Percentiles rank a stretch among this genome's conserved stretches.
These are phyloP conservation scores for Leptosomus discolor DNA, from an alignment of 2,113 vertebrate genomes.

Conservation along the genomic window DNA sequence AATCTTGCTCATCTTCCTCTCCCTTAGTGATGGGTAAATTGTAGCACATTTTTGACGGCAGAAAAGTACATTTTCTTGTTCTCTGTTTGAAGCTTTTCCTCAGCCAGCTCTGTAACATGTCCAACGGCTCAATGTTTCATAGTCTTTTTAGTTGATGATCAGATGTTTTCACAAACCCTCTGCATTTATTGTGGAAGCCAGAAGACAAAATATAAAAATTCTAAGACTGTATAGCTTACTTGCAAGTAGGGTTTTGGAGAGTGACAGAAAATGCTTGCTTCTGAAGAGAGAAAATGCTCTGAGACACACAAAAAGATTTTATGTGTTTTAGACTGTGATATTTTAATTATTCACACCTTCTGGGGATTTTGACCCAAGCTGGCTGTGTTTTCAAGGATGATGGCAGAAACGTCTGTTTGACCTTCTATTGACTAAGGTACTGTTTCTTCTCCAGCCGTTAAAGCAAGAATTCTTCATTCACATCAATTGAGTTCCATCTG, in stretches of 20 bases:
- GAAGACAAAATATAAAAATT: neutral
- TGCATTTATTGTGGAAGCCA: neutral
- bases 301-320: neutral
- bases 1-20: neutral
- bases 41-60: neutral
- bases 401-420: neutral
- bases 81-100: neutral
- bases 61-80: slow-evolving; percentile 10
- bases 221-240: neutral
- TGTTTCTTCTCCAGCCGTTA: neutral
- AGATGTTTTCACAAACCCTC: neutral
- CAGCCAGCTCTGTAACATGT: neutral
- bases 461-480: neutral
- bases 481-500: neutral
- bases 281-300: neutral
- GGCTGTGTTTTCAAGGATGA: neutral
- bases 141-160: neutral
- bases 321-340: neutral
- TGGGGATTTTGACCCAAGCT: neutral
- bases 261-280: neutral
- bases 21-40: neutral
- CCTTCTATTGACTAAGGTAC: neutral
- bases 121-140: neutral
- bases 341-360: slow-evolving; percentile 7
- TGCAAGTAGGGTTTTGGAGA: neutral